Evolutionary conservation across 2,888 invertebrate genomes (phyloP), one percentile per base, ranked within the genome.

Genomic region (Bombylius discolor): DNA sequence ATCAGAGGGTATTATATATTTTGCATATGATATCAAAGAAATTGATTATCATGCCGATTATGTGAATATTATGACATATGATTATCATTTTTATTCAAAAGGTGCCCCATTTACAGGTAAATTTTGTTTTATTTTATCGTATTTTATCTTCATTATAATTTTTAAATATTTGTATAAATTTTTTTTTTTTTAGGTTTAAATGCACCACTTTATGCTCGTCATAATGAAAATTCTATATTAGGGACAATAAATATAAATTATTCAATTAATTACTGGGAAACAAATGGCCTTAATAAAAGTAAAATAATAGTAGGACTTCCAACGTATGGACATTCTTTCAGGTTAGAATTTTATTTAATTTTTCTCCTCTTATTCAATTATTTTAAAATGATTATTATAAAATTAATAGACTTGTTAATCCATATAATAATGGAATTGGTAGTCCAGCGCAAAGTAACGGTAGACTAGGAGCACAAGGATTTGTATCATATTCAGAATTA

Each of bases 31-130:
- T 69, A 80, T 93, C 12, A 77, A 80, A 31, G 82, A 86, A 68
- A 77, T 94, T 58, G 87, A 89, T 63, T 75, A 83, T 78, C 91
- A 86, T 68, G 82, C 85, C 0, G 93, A 94, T 71, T 90, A 82
- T 75, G 81, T 91, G 0, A 92, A 90, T 70, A 67, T 95, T n/a
- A 94, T 94, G 94, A 81, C 87, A 0, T 95, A 95, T 68, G 94
- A 95, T 70, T 94, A 83, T 67, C 92, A 94, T 70, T 86, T 82
- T 66, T 94, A 81, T 66, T 79, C 82, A 5, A 78, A 79, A 68
- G 80, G 81, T 59, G 83, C 86, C 3, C 93, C 93, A 1, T 82
- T 90, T 62, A 93, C 93, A 23, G 87, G 79, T 62, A 54, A 56
- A 32, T 57, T 12, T 11, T 3, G 5, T 11, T 42, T 23, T 23